A percentile compares a stretch with the other conserved stretches of the same genome.
phyloP scores from a whole-genome alignment of 2,888 invertebrate species.

The Schizaphis graminum region DNA sequence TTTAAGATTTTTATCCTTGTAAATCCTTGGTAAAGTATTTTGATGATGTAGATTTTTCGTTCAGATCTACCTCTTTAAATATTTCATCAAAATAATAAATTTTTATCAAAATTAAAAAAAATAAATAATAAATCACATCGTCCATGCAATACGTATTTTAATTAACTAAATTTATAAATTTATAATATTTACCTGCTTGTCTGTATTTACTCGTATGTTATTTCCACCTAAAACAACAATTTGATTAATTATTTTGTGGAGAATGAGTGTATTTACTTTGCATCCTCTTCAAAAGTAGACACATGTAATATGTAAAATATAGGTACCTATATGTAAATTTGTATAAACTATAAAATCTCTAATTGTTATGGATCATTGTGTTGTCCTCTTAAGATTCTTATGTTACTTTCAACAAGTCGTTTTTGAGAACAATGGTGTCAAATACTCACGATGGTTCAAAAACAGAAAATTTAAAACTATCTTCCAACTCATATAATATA shows the following conservation, averaged over 20 bases:
- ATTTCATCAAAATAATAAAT: not conserved
- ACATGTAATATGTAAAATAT: not conserved
- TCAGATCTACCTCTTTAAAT: not conserved
- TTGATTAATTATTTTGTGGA: not conserved
- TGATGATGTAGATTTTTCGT: not conserved
- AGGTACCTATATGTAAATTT: not conserved
- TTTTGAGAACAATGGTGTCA: not conserved
- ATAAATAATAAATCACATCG: not conserved
- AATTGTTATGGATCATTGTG: conserved; percentile 13
- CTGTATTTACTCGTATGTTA: not conserved
- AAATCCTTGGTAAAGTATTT: not conserved
- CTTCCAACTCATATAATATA: not conserved
- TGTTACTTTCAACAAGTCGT: conserved; percentile 16
- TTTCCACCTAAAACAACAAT: not conserved
- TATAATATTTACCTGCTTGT: not conserved
- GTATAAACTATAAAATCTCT: conserved; percentile 16
- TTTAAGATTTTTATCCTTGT: not conserved
- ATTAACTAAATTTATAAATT: not conserved
- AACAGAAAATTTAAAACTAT: conserved; percentile 23
- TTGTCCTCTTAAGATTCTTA: not conserved
- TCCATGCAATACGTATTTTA: not conserved
- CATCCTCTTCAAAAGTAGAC: not conserved
- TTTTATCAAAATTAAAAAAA: not conserved
- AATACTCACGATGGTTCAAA: conserved; percentile 28
- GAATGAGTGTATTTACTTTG: not conserved